Conservation (phyloP, 2,113 vertebrate species). For the Sterrhoptilus dennistouni region DNA sequence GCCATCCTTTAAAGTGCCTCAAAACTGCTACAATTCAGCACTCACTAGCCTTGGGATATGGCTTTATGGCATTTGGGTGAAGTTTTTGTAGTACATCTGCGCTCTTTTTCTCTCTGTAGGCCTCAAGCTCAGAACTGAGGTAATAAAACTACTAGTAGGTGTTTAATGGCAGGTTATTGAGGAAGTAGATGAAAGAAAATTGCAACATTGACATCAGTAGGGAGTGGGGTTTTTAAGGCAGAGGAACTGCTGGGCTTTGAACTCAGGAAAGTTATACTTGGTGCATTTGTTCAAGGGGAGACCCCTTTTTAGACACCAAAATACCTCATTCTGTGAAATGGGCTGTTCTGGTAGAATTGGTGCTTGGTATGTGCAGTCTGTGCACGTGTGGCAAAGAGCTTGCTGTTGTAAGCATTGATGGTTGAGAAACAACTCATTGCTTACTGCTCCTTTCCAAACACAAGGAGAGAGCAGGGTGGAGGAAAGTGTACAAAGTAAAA, state of each 20-base stretch:
- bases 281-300: conserved; percentile 52
- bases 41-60: conserved; percentile 34
- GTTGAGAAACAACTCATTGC: neutral
- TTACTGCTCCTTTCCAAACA: neutral
- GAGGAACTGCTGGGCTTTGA: conserved; percentile 71
- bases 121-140: conserved; percentile 36
- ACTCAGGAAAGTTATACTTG: conserved; percentile 62
- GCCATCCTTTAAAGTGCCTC: neutral
- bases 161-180: conserved; percentile 77
- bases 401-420: neutral
- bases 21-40: conserved; percentile 51
- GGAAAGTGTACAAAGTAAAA: neutral
- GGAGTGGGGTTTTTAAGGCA: conserved; percentile 34
- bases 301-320: conserved; percentile 38
- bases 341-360: neutral
- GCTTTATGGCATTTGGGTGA: conserved; percentile 41
- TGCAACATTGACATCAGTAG: conserved; percentile 60
- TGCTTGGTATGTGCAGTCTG: neutral
- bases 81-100: conserved; percentile 45
- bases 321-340: conserved; percentile 36
- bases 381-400: neutral
- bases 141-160: conserved; percentile 75
- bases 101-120: conserved; percentile 43
- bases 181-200: conserved; percentile 76
- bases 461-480: neutral